phyloP scores from a whole-genome alignment of 2,888 invertebrate genomes.

The Melolontha melolontha region DNA sequence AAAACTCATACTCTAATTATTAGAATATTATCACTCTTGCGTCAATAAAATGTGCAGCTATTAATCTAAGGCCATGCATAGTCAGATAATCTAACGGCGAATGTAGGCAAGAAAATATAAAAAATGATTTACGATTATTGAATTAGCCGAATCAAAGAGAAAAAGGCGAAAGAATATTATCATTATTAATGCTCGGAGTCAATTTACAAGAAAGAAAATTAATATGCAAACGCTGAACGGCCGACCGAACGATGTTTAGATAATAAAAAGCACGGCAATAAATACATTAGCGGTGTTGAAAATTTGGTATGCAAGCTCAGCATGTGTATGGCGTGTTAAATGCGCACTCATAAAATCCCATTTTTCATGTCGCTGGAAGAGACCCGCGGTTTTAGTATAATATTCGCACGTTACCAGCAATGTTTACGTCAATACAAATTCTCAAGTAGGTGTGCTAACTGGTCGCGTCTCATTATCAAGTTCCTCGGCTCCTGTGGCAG shows the following conservation, averaged over 20 bases:
- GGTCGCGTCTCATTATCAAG: conserved; percentile 31
- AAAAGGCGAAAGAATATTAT: conserved; percentile 17
- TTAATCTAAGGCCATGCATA: background rate
- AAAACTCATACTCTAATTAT: background rate
- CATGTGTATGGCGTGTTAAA: conserved; percentile 51
- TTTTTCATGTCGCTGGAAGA: conserved; percentile 47
- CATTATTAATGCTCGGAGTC: conserved; percentile 34
- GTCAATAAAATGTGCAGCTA: background rate
- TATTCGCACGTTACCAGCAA: conserved; percentile 50
- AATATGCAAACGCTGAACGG: conserved; percentile 47
- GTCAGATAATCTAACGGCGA: background rate
- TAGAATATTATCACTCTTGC: background rate
- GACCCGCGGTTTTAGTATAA: conserved; percentile 52
- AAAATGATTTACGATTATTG: conserved; percentile 42
- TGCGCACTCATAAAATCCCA: conserved; percentile 49
- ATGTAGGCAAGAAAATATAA: conserved; percentile 3
- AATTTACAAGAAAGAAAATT: conserved; percentile 44
- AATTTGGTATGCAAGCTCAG: conserved; percentile 54
- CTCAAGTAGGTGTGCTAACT: conserved; percentile 44
- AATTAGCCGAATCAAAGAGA: conserved; percentile 38
- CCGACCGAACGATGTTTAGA: conserved; percentile 47
- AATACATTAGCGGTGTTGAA: conserved; percentile 54
- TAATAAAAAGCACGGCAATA: conserved; percentile 51
- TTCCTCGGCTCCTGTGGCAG: conserved; percentile 23
- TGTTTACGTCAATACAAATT: conserved; percentile 46